These are phyloP conservation scores for Aurelia coerulea DNA, from an alignment of 30 jellyfish, hydroid and myxozoan species.

Conservation along the genomic window DNA sequence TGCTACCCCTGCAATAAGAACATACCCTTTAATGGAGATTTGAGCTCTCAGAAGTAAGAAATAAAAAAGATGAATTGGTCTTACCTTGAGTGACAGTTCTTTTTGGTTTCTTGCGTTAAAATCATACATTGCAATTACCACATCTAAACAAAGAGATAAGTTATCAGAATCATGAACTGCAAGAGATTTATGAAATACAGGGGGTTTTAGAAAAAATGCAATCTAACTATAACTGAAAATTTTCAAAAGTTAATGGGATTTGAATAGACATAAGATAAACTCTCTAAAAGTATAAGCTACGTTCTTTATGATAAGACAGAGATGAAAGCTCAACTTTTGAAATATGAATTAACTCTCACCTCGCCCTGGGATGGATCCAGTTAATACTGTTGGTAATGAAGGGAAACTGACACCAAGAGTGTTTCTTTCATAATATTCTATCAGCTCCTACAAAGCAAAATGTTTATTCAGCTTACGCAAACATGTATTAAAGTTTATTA, in stretches of 20 bases:
- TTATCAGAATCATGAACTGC: not conserved
- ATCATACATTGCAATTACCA: slow-evolving; percentile 63
- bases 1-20: too few species aligned
- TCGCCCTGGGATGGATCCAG: slow-evolving; percentile 67
- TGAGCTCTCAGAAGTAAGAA: not conserved
- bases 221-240: too few species aligned
- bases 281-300: too few species aligned
- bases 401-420: slow-evolving; percentile 90
- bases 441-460: slow-evolving; percentile 48
- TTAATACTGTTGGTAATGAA: slow-evolving; percentile 75
- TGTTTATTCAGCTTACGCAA: too few species aligned
- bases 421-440: slow-evolving; percentile 74
- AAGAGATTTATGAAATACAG: too few species aligned
- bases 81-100: slow-evolving; percentile 78
- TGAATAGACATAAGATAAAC: too few species aligned
- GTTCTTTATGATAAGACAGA: too few species aligned
- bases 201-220: too few species aligned
- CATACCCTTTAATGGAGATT: too few species aligned
- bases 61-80: not conserved
- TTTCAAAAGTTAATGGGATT: too few species aligned
- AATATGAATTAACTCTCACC: slow-evolving; percentile 27
- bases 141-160: slow-evolving; percentile 10
- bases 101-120: slow-evolving; percentile 75
- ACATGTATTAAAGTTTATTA: too few species aligned
- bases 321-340: too few species aligned